Evolutionary conservation across 2,888 invertebrate species (phyloP).

Genomic region (Ypsolopha sequella): DNA sequence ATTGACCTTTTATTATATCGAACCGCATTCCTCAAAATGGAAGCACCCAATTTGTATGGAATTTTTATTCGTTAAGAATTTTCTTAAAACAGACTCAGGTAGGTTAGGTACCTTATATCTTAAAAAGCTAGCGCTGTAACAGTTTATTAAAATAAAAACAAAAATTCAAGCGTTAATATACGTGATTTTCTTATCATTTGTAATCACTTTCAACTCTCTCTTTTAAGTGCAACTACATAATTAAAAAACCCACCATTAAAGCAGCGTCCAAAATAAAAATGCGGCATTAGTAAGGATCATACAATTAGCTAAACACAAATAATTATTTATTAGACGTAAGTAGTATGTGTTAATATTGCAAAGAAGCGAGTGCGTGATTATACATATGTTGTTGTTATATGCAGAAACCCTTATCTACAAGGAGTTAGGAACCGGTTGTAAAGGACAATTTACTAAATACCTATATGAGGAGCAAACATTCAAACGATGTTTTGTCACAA

Average conservation of each 20-base stretch:
- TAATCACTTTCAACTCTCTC: conserved; percentile 73
- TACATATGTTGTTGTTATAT: too few relatives aligned
- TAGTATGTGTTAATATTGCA: not conserved
- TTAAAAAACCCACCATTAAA: conserved; percentile 54
- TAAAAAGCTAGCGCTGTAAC: conserved; percentile 40
- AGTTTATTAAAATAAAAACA: conserved; percentile 15
- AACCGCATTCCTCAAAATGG: conserved; percentile 40
- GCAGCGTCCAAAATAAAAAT: conserved; percentile 63
- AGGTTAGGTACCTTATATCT: conserved; percentile 8
- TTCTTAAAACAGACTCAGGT: too few relatives aligned
- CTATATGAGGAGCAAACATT: too few relatives aligned
- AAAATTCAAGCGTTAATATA: conserved; percentile 17
- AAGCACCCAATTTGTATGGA: conserved; percentile 35
- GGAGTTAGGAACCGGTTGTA: too few relatives aligned
- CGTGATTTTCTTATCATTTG: conserved; percentile 56
- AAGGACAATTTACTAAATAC: too few relatives aligned
- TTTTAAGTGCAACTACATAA: conserved; percentile 63
- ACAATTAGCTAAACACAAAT: not conserved
- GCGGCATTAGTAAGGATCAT: conserved; percentile 20
- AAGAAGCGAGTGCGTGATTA: not conserved
- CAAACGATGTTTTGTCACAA: too few relatives aligned
- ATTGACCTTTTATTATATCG: conserved; percentile 9
- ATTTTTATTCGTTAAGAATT: too few relatives aligned
- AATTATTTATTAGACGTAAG: not conserved
- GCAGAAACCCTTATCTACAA: too few relatives aligned